Evolutionary conservation across 2,113 vertebrate species (phyloP).

Genomic region (Charina bottae): DNA sequence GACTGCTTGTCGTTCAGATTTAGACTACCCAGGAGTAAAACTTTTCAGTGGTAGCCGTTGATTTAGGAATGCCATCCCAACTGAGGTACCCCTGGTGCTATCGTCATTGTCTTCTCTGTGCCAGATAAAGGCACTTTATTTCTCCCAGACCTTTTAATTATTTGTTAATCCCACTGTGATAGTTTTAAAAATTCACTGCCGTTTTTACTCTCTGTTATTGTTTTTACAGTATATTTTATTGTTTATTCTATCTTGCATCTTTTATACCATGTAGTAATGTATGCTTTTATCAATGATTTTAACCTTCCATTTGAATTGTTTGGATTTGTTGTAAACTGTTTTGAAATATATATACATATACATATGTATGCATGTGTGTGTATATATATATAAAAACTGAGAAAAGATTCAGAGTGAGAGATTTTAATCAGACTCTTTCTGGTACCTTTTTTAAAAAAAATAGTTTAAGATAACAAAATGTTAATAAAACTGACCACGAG

Average conservation of each 20-base stretch:
- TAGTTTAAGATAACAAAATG: accelerated
- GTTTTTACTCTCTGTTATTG: neutral
- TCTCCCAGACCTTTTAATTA: neutral
- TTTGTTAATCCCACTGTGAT: neutral
- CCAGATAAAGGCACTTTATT: neutral
- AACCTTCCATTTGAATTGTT: neutral
- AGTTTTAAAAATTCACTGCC: neutral
- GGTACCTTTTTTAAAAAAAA: neutral
- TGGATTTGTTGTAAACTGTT: neutral
- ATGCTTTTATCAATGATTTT: neutral
- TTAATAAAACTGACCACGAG: constrained; percentile 64
- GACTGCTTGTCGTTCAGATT: neutral
- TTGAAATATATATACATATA: neutral
- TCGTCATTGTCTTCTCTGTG: neutral
- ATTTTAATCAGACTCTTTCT: neutral
- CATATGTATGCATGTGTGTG: too few species aligned
- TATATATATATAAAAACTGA: too few species aligned
- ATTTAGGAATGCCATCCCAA: too few species aligned
- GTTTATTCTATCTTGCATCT: neutral
- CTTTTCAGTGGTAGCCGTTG: too few species aligned
- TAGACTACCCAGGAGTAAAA: too few species aligned
- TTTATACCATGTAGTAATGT: neutral
- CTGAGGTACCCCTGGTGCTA: neutral
- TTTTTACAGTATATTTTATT: neutral
- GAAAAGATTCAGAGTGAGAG: neutral